These are phyloP conservation scores for Pterostichus madidus DNA, from an alignment of 2,888 invertebrate species.

Conservation along the genomic window DNA sequence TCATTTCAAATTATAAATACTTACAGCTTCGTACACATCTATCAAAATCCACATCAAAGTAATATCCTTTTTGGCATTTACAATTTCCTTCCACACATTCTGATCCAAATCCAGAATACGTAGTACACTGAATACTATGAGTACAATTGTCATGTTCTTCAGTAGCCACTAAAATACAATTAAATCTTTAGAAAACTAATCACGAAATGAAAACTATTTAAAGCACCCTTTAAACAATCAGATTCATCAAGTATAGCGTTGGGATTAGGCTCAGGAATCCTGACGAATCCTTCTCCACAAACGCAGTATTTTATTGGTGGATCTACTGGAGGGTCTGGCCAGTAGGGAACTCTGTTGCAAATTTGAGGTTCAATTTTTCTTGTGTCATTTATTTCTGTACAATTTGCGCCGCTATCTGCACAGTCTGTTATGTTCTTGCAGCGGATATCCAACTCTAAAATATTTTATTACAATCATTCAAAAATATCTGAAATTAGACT, in stretches of 20 bases:
- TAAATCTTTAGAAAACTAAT: background rate
- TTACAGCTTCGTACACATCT: constrained; percentile 54
- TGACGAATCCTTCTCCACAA: constrained; percentile 46
- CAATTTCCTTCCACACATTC: constrained; percentile 30
- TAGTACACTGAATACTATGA: constrained; percentile 45
- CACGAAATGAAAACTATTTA: background rate
- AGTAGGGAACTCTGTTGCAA: background rate
- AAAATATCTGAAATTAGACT: background rate
- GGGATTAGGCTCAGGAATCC: constrained; percentile 1
- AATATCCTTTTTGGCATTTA: constrained; percentile 23
- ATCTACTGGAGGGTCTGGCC: background rate
- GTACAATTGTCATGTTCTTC: constrained; percentile 1
- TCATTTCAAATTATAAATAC: background rate
- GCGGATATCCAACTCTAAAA: constrained; percentile 35
- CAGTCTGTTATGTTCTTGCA: constrained; percentile 36
- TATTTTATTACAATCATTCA: background rate
- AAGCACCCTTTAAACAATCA: constrained; percentile 46
- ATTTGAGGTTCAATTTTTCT: background rate
- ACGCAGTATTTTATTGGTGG: constrained; percentile 25
- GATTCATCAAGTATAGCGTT: background rate
- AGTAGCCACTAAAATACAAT: constrained; percentile 33
- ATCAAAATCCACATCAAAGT: constrained; percentile 48
- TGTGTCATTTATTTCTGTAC: constrained; percentile 17
- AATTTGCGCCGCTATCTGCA: constrained; percentile 37
- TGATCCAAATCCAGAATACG: constrained; percentile 38